phyloP scores from a whole-genome alignment of 2,888 invertebrate genomes.

The Platycnemis pennipes region DNA sequence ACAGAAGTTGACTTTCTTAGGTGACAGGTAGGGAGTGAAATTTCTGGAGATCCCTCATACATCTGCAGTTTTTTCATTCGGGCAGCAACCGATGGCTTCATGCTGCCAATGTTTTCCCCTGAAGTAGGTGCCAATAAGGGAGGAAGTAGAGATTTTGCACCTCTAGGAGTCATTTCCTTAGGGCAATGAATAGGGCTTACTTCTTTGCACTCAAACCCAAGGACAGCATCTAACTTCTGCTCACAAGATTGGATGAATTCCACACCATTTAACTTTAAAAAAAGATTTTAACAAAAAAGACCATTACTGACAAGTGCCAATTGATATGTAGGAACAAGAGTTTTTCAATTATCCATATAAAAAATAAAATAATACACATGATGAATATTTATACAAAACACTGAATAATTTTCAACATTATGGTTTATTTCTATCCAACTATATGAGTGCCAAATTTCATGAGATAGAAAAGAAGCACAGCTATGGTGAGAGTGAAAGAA shows the following conservation, averaged over 20 bases:
- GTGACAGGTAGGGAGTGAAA: slow-evolving; percentile 12
- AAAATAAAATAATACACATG: too few species aligned
- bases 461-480: too few species aligned
- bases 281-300: neutral
- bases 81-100: slow-evolving; percentile 29
- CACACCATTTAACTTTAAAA: neutral
- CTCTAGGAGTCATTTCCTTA: neutral
- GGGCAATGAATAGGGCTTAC: neutral
- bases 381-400: too few species aligned
- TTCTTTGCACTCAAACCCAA: neutral
- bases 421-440: too few species aligned
- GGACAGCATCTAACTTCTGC: slow-evolving; percentile 18
- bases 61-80: slow-evolving; percentile 64
- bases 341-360: too few species aligned
- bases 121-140: neutral
- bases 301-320: neutral
- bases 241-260: slow-evolving; percentile 28
- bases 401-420: too few species aligned
- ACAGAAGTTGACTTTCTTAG: neutral
- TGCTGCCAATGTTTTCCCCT: neutral
- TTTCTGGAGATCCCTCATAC: slow-evolving; percentile 33
- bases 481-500: too few species aligned
- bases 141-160: neutral
- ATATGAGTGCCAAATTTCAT: too few species aligned
- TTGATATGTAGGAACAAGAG: too few species aligned